phyloP scores from a whole-genome alignment of 1,140 invertebrate species.

The Limonius californicus region DNA sequence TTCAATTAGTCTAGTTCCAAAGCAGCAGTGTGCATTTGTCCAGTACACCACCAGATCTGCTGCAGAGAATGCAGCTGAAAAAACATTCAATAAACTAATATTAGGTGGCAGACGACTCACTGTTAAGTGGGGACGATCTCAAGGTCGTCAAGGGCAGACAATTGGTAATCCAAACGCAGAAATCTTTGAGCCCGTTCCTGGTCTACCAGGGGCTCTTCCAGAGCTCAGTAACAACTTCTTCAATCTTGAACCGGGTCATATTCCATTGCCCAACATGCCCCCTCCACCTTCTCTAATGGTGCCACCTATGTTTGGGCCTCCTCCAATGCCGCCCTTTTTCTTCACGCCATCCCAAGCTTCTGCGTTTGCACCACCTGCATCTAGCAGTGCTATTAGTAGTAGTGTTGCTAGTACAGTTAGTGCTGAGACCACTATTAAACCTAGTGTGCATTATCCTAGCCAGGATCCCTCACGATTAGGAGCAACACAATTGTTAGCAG shows the following conservation, averaged over 20 bases:
- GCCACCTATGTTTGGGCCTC: constrained; percentile 48
- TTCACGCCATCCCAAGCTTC: constrained; percentile 57
- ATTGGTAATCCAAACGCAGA: constrained; percentile 41
- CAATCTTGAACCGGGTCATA: constrained; percentile 62
- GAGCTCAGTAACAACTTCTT: constrained; percentile 79
- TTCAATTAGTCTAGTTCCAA: constrained; percentile 83
- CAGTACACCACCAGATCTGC: constrained; percentile 88
- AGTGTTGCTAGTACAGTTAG: constrained; percentile 35
- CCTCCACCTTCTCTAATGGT: constrained; percentile 57
- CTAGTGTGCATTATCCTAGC: constrained; percentile 81
- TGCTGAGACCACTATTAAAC: constrained; percentile 50
- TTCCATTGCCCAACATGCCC: constrained; percentile 50
- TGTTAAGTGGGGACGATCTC: constrained; percentile 96
- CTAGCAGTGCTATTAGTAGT: constrained; percentile 31
- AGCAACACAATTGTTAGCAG: constrained; percentile 51
- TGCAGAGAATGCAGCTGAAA: constrained; percentile 92
- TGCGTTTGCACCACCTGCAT: constrained; percentile 53
- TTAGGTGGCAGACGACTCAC: constrained; percentile 81
- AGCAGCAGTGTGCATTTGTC: constrained; percentile 97
- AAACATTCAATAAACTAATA: constrained; percentile 94
- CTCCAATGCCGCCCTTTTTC: constrained; percentile 56
- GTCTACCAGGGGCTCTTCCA: constrained; percentile 74
- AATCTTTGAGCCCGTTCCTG: constrained; percentile 81
- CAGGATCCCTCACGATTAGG: constrained; percentile 91
- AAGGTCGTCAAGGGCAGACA: constrained; percentile 52